Evolutionary conservation across 2,113 vertebrate genomes (phyloP).

Genomic region (Galbula dea): DNA sequence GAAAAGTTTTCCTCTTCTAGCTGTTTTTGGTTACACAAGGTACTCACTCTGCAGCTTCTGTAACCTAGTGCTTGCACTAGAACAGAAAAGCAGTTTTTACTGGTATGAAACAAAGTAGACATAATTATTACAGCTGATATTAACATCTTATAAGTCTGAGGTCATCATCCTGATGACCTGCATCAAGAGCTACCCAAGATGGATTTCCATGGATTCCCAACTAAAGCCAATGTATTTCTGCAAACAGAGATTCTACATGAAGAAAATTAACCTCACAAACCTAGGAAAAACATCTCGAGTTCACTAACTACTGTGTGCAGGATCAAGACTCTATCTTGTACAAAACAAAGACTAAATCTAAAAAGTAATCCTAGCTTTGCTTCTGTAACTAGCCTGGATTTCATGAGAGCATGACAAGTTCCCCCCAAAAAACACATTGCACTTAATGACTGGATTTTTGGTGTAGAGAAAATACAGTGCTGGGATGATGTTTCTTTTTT

Average conservation of each 20-base stretch:
- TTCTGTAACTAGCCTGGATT: background rate
- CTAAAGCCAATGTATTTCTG: background rate
- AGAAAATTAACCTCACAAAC: background rate
- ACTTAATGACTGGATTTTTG: background rate
- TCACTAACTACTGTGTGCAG: background rate
- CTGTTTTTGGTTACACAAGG: background rate
- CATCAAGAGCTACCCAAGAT: background rate
- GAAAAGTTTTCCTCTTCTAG: background rate
- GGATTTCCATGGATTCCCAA: background rate
- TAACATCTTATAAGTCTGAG: background rate
- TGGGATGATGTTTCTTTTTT: background rate
- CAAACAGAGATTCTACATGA: background rate
- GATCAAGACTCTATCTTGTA: background rate
- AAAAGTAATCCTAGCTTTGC: background rate
- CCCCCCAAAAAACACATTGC: background rate
- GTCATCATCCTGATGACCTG: background rate
- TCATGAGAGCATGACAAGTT: background rate
- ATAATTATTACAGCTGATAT: background rate
- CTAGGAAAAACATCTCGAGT: rapidly evolving
- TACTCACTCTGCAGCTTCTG: background rate
- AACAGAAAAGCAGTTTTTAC: background rate
- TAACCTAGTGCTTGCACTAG: background rate
- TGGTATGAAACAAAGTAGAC: background rate
- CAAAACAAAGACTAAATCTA: background rate
- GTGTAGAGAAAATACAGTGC: background rate